These are phyloP conservation scores for Philereme transversata DNA, from an alignment of 2,888 invertebrate genomes.

Conservation along the genomic window DNA sequence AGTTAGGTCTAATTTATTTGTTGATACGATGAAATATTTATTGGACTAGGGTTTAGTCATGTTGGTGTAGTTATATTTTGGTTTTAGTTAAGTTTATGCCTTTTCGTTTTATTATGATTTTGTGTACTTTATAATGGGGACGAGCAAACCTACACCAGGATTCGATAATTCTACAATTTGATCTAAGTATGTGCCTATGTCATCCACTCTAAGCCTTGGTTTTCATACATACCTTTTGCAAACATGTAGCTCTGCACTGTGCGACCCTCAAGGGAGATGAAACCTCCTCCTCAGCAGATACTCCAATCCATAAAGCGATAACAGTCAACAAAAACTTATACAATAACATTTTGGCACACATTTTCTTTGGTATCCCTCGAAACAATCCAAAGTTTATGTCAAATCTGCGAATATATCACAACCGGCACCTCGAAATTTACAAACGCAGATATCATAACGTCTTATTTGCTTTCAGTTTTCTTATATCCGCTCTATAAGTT, in stretches of 20 bases:
- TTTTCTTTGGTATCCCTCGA: slow-evolving; percentile 78
- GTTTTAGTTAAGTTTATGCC: background rate
- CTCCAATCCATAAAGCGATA: slow-evolving; percentile 78
- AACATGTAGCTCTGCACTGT: slow-evolving; percentile 88
- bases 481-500: slow-evolving; percentile 50
- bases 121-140: too few species aligned
- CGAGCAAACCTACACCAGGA: too few species aligned
- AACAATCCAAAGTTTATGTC: slow-evolving; percentile 57
- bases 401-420: slow-evolving; percentile 73
- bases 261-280: slow-evolving; percentile 89
- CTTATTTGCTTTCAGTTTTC: slow-evolving; percentile 48
- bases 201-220: too few species aligned
- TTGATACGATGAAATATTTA: slow-evolving; percentile 4
- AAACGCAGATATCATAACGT: slow-evolving; percentile 65
- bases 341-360: slow-evolving; percentile 83
- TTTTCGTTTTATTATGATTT: too few species aligned
- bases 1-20: slow-evolving; percentile 31
- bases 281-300: slow-evolving; percentile 86
- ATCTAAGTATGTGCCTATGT: too few species aligned
- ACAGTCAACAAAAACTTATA: slow-evolving; percentile 77
- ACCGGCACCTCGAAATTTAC: slow-evolving; percentile 63
- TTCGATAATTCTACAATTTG: too few species aligned
- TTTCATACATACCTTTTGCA: slow-evolving; percentile 84
- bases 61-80: background rate
- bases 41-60: background rate